These are phyloP conservation scores for Sminthurinus aureus DNA, from an alignment of 2,888 invertebrate genomes.

Conservation along the genomic window DNA sequence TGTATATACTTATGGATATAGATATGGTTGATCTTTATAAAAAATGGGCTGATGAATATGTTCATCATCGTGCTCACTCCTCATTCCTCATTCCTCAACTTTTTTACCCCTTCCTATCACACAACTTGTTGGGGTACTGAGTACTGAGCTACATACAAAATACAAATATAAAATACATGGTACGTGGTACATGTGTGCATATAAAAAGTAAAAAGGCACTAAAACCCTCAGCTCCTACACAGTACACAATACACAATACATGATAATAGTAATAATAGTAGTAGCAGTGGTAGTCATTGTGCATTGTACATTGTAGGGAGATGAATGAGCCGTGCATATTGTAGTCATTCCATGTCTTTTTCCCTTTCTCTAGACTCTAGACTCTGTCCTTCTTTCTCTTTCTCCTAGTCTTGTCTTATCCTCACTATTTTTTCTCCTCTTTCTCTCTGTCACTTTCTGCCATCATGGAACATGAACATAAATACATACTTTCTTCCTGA, in stretches of 20 bases:
- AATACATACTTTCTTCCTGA: constrained; percentile 36
- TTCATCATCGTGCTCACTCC: too few species aligned
- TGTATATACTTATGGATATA: not conserved
- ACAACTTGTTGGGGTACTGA: not conserved
- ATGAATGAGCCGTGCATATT: not conserved
- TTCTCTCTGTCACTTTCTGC: constrained; percentile 19
- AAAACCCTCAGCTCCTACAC: not conserved
- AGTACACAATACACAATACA: too few species aligned
- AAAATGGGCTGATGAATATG: too few species aligned
- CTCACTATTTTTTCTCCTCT: not conserved
- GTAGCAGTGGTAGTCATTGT: not conserved
- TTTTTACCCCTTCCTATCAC: not conserved
- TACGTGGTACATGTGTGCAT: too few species aligned
- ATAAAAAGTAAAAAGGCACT: too few species aligned
- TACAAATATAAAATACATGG: too few species aligned
- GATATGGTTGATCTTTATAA: too few species aligned
- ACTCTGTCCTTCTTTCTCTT: not conserved
- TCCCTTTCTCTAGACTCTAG: not conserved
- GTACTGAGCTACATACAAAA: too few species aligned
- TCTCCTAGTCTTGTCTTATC: not conserved
- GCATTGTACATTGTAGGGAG: not conserved
- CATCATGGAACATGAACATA: constrained; percentile 20
- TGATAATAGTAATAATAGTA: not conserved
- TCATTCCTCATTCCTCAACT: not conserved
- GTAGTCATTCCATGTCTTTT: not conserved